Conservation (phyloP, 64 coral and sea anemone genomes). For the Actinia tenebrosa region DNA sequence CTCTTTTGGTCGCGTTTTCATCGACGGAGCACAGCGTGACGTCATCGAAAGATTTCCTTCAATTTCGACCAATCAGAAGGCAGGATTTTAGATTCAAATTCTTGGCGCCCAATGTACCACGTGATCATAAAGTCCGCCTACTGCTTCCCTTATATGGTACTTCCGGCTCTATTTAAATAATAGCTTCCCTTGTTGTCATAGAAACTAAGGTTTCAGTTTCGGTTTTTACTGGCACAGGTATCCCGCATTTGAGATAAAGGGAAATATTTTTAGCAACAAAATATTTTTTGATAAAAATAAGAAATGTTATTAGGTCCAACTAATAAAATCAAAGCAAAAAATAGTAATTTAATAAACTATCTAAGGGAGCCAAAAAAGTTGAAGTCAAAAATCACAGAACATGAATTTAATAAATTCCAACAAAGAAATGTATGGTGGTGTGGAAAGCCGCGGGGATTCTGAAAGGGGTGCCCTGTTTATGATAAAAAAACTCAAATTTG, state of each 20-base stretch:
- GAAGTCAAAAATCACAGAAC: too few species aligned
- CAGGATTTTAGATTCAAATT: conserved; percentile 81
- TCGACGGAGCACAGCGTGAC: conserved; percentile 68
- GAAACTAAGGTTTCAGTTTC: conserved; percentile 1
- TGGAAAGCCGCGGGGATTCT: too few species aligned
- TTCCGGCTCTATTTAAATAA: conserved; percentile 58
- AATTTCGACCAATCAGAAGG: conserved; percentile 53
- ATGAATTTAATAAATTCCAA: too few species aligned
- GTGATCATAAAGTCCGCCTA: conserved; percentile 74
- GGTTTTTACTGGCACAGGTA: conserved; percentile 2
- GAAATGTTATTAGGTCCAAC: too few species aligned
- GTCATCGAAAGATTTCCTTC: conserved; percentile 76
- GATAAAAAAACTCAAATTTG: too few species aligned
- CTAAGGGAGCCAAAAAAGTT: too few species aligned
- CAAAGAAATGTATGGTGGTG: too few species aligned
- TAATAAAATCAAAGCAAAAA: too few species aligned
- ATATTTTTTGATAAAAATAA: too few species aligned
- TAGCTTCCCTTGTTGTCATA: conserved; percentile 52
- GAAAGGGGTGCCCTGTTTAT: too few species aligned
- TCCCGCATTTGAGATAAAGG: background rate
- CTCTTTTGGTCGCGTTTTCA: conserved; percentile 60
- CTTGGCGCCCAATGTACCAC: conserved; percentile 86
- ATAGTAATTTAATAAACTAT: too few species aligned
- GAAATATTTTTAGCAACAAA: too few species aligned
- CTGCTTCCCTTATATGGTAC: conserved; percentile 58